Evolutionary conservation across 2,888 invertebrate genomes (phyloP), one percentile per base, ranked within the genome.

Genomic region (Pteria penguin): DNA sequence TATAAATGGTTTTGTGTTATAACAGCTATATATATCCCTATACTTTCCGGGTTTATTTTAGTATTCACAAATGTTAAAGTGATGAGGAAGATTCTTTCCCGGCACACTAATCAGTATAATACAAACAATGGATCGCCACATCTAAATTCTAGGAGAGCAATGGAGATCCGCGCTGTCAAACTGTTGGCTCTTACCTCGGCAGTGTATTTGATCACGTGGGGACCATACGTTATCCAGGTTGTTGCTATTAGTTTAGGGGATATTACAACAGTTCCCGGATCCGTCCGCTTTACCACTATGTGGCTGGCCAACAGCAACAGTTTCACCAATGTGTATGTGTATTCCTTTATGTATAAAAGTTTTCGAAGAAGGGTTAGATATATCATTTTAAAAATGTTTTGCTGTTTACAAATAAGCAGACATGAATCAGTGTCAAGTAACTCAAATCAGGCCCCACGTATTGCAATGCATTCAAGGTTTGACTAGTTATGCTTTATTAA

Each of bases 271-370:
- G 65, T 78, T 4, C 82, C 82, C 8, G 62, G 67, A n/a, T 36
- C 54, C 14, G 62, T 78, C 1, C 63, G 73, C 22, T 84, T 84
- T 54, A 62, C 72, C 4, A 75, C 78, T 2, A 52, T 81, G 58
- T 84, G 84, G 83, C 36, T 84, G 27, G 83, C 82, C 2, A 83
- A 84, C 61, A 75, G 78, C 29, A 84, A 84, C 71, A 84, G 83
- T 63, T 84, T 84, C 67, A 76, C 81, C 63, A 84, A 84, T 45
- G 84, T 84, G n/a, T 69, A 84, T 29, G 81, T 84, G 8, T 84
- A 83, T 60, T 82, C 82, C 2, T 65, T 69, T 26, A 74, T 78
- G 26, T 83, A 82, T 52, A 72, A 74, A 24, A 67, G 73, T 29
- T 84, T 84, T 69, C 32, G 82, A 24, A 33, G 72, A 14, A 71